phyloP scores from a whole-genome alignment of 1,140 invertebrate genomes.

The Lepidurus couesii region DNA sequence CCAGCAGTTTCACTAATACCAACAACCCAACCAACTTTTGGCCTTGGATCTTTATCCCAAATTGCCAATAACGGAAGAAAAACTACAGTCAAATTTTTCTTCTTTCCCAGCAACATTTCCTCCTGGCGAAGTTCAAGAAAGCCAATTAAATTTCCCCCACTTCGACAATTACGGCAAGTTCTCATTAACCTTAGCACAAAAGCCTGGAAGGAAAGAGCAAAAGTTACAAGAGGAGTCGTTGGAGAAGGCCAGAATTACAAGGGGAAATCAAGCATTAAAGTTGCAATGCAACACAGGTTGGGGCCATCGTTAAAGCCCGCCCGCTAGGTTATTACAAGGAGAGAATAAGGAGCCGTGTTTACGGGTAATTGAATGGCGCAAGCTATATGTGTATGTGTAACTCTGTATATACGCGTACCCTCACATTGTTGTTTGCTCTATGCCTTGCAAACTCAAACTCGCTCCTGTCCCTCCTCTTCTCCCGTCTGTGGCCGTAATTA shows the following conservation, averaged over 20 bases:
- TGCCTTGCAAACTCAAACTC: background rate
- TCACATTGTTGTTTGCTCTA: conserved; percentile 1
- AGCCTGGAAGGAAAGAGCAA: background rate
- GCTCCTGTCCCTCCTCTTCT: background rate
- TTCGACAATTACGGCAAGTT: background rate
- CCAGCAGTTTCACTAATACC: conserved; percentile 12
- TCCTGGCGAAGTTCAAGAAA: background rate
- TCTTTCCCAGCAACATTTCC: no score
- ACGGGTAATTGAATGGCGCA: conserved; percentile 8
- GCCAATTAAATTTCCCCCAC: background rate
- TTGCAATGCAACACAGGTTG: background rate
- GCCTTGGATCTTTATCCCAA: conserved; percentile 9
- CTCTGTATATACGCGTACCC: background rate
- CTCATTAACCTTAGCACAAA: conserved; percentile 5
- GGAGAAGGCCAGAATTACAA: background rate
- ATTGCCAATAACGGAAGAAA: conserved; percentile 7
- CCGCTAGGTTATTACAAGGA: background rate
- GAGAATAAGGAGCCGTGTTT: background rate
- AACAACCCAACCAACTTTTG: background rate
- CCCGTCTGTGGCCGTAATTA: background rate
- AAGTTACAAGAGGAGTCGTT: background rate
- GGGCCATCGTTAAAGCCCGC: conserved; percentile 5
- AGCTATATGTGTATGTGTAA: background rate
- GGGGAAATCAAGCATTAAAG: conserved; percentile 5
- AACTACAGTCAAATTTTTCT: background rate